phyloP scores from a whole-genome alignment of 2,797 vertebrate genomes.

The Sparidentex hasta region DNA sequence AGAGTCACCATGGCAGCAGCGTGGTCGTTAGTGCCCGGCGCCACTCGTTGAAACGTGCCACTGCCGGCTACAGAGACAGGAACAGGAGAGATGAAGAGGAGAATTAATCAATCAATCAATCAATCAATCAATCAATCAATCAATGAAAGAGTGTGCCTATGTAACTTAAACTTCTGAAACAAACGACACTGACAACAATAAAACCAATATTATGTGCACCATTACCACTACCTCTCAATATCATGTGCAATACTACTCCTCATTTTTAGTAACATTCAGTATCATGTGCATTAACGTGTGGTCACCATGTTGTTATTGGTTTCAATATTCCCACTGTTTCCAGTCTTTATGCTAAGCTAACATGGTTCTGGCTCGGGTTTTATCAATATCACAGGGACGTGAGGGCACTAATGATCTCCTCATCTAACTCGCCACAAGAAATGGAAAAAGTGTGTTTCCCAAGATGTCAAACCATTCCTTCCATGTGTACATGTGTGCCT shows the following conservation, averaged over 20 bases:
- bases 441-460: neutral
- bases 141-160: neutral
- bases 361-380: neutral
- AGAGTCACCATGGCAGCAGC: slow-evolving; percentile 82
- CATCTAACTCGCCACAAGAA: neutral
- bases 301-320: no score
- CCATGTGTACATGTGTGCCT: neutral
- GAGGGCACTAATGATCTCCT: neutral
- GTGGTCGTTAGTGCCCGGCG: slow-evolving; percentile 65
- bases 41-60: slow-evolving; percentile 86
- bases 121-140: neutral
- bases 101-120: neutral
- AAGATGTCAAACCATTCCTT: neutral
- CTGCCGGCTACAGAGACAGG: slow-evolving; percentile 84
- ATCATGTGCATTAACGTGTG: no score
- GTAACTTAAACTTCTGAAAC: no score
- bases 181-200: no score
- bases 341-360: slow-evolving; percentile 3
- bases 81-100: slow-evolving; percentile 7
- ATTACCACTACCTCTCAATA: no score
- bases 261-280: no score
- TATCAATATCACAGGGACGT: neutral
- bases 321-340: neutral
- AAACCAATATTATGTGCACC: no score
- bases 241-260: no score